Conservation (phyloP, 2,888 invertebrate genomes). For the Limnephilus marmoratus region DNA sequence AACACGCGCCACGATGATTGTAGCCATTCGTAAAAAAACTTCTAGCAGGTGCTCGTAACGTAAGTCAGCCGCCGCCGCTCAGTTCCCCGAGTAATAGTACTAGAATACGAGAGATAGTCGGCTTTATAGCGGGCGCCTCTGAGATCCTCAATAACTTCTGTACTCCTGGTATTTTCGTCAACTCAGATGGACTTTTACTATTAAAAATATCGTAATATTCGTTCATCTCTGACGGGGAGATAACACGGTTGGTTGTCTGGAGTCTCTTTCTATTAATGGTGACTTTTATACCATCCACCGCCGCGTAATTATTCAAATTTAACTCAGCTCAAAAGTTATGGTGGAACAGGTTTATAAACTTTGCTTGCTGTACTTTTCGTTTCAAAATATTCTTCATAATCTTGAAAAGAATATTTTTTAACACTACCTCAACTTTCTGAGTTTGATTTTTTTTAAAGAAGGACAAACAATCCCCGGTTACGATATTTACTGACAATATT, state of each 20-base stretch:
- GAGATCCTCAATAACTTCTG: slow-evolving; percentile 20
- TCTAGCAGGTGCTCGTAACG: slow-evolving; percentile 37
- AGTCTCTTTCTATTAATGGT: slow-evolving; percentile 23
- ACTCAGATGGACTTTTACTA: slow-evolving; percentile 39
- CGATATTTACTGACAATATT: too few relatives aligned
- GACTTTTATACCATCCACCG: slow-evolving; percentile 26
- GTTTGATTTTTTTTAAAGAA: not conserved
- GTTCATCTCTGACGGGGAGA: not conserved
- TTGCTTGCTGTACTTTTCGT: not conserved
- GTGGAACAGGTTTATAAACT: not conserved
- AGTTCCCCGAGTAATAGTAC: not conserved
- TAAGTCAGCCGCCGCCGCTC: slow-evolving; percentile 12
- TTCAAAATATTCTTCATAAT: not conserved
- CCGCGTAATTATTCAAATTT: slow-evolving; percentile 10
- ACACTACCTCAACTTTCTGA: not conserved
- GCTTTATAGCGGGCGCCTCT: slow-evolving; percentile 19
- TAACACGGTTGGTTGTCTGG: slow-evolving; percentile 7
- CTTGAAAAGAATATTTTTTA: not conserved
- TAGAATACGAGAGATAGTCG: slow-evolving; percentile 14
- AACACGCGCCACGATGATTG: slow-evolving; percentile 5
- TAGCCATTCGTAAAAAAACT: slow-evolving; percentile 6
- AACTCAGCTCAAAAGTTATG: not conserved
- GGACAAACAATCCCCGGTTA: too few relatives aligned
- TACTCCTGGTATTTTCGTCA: slow-evolving; percentile 16
- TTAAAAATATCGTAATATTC: slow-evolving; percentile 21